phyloP scores from a whole-genome alignment of 2,888 invertebrate species.

The Dysmachus trigonus region DNA sequence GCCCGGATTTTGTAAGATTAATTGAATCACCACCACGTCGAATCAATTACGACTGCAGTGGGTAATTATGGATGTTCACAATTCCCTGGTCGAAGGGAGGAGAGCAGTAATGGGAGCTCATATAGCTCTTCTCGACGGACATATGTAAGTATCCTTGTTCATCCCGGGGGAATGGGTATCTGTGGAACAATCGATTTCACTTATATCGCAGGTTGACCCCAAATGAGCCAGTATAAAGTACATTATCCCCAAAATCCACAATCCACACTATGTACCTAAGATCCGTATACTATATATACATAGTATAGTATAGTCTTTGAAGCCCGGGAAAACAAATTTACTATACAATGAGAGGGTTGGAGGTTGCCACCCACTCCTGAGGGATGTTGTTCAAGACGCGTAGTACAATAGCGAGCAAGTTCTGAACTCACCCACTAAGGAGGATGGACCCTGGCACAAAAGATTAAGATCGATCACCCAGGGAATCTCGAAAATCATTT shows the following conservation, averaged over 20 bases:
- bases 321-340: not conserved
- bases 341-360: not conserved
- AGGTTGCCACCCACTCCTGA: not conserved
- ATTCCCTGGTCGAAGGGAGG: not conserved
- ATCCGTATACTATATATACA: no score
- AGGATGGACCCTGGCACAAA: not conserved
- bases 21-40: not conserved
- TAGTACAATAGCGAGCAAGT: not conserved
- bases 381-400: not conserved
- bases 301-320: not conserved
- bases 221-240: not conserved
- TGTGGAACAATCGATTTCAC: constrained; percentile 20
- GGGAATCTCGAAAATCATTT: constrained; percentile 11
- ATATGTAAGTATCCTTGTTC: not conserved
- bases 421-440: not conserved
- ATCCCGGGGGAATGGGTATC: not conserved
- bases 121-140: not conserved
- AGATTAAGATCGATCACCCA: constrained; percentile 21
- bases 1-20: not conserved
- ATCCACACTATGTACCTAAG: not conserved
- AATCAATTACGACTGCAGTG: constrained; percentile 28
- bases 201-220: not conserved
- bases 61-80: constrained; percentile 23
- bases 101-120: not conserved
- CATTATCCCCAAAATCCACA: not conserved